Percentiles rank a stretch among this genome's conserved stretches.
These are phyloP conservation scores for Eristalis pertinax DNA, from an alignment of 2,888 invertebrate species.

Conservation along the genomic window DNA sequence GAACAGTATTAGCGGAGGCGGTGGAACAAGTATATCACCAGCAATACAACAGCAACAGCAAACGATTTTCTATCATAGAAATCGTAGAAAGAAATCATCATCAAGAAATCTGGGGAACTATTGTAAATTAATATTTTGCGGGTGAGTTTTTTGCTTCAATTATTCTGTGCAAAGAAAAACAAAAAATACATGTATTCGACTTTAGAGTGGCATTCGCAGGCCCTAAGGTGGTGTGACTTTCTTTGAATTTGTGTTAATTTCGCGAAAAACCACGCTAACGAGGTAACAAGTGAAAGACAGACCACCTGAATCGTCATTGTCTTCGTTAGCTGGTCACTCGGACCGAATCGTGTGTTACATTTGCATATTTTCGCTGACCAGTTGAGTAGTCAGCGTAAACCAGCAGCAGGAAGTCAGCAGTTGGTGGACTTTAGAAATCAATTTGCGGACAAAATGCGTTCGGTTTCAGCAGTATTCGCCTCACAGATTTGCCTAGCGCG, in stretches of 20 bases:
- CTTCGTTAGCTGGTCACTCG: not conserved
- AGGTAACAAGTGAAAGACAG: constrained; percentile 23
- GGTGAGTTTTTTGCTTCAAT: constrained; percentile 77
- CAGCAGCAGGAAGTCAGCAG: not conserved
- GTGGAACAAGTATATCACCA: constrained; percentile 54
- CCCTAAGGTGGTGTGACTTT: not conserved
- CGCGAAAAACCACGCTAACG: constrained; percentile 11
- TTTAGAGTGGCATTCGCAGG: not conserved
- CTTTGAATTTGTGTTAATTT: constrained; percentile 7
- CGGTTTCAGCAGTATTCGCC: not conserved
- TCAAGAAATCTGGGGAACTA: constrained; percentile 79
- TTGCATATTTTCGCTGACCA: constrained; percentile 33
- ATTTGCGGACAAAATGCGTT: not conserved
- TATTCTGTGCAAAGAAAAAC: too few relatives aligned
- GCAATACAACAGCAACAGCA: constrained; percentile 73
- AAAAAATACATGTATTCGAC: too few relatives aligned
- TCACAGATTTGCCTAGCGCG: not conserved
- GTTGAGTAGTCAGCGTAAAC: not conserved
- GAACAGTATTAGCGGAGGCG: constrained; percentile 56
- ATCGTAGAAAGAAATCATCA: constrained; percentile 80
- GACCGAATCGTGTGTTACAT: not conserved
- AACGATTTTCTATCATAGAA: constrained; percentile 80
- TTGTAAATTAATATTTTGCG: constrained; percentile 80
- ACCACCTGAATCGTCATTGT: not conserved
- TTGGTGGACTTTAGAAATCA: constrained; percentile 1